Evolutionary conservation across 2,113 vertebrate species (phyloP).

Genomic region (Patagioenas fasciata): DNA sequence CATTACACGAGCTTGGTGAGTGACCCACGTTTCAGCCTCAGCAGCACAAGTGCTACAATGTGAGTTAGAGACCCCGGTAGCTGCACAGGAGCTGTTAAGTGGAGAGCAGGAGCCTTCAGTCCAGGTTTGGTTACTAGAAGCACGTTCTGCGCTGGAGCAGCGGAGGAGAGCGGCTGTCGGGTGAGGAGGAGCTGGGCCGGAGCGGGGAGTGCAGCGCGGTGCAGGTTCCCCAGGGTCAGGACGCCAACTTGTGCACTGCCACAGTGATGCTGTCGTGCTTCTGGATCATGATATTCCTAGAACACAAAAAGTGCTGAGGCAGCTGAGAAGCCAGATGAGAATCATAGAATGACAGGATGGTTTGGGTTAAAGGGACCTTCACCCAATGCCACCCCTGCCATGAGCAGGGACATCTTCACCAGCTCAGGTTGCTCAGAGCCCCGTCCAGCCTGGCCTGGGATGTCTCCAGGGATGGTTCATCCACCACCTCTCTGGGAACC

Average conservation of each 20-base stretch:
- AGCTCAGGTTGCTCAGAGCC: too few species aligned
- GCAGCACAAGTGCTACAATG: not conserved
- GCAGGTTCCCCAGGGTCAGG: constrained; percentile 61
- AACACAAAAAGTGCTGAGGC: not conserved
- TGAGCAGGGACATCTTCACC: too few species aligned
- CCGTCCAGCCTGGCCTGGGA: too few species aligned
- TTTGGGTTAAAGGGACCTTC: too few species aligned
- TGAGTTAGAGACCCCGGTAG: not conserved
- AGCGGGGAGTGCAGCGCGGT: not conserved
- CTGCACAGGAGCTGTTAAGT: not conserved
- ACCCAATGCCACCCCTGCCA: too few species aligned
- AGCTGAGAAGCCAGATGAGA: not conserved
- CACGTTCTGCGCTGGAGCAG: not conserved
- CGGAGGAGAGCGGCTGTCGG: not conserved
- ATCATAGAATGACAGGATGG: too few species aligned
- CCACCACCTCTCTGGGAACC: too few species aligned
- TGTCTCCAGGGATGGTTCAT: too few species aligned
- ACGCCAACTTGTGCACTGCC: constrained; percentile 93
- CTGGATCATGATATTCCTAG: constrained; percentile 93
- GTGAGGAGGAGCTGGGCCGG: not conserved
- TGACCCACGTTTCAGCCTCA: not conserved
- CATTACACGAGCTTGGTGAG: not conserved
- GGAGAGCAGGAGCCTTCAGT: not conserved
- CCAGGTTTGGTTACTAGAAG: not conserved
- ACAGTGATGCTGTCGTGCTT: constrained; percentile 91